Evolutionary conservation across 53 echinoderm and acorn worm species (phyloP).

Genomic region (Echinarachnius parma): DNA sequence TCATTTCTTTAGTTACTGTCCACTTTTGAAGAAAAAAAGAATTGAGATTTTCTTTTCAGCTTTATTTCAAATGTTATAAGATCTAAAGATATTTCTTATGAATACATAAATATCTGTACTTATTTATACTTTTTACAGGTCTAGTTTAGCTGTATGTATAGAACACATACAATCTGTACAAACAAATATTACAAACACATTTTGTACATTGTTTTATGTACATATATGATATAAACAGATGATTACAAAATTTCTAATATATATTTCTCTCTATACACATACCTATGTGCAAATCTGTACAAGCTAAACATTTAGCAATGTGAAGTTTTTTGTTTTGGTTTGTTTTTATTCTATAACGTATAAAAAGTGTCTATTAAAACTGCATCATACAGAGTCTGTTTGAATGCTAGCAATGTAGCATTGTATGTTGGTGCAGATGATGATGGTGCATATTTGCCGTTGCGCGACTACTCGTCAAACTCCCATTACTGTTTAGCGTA

Average conservation of each 20-base stretch:
- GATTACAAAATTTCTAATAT: slow-evolving; percentile 22
- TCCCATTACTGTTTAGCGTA: slow-evolving; percentile 39
- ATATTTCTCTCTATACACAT: slow-evolving; percentile 37
- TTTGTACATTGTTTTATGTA: slow-evolving; percentile 19
- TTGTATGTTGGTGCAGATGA: slow-evolving; percentile 39
- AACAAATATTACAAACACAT: slow-evolving; percentile 26
- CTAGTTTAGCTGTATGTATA: slow-evolving; percentile 19
- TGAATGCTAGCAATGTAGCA: slow-evolving; percentile 40
- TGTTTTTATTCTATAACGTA: no score
- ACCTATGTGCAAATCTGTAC: slow-evolving; percentile 19
- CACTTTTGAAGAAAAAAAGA: no score
- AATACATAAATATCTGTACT: slow-evolving; percentile 46
- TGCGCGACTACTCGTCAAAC: slow-evolving; percentile 35
- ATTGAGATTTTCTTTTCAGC: no score
- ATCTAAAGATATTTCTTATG: no score
- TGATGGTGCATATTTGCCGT: slow-evolving; percentile 32
- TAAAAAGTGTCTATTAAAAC: no score
- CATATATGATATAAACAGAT: slow-evolving; percentile 18
- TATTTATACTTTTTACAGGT: slow-evolving; percentile 42
- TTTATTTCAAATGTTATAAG: no score
- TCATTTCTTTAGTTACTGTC: no score
- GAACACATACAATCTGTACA: slow-evolving; percentile 43
- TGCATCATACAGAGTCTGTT: no score
- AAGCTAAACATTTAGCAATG: no score
- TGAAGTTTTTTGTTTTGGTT: no score